Evolutionary conservation across 2,888 invertebrate species (phyloP).

Genomic region (Stenolophus ochropezus): DNA sequence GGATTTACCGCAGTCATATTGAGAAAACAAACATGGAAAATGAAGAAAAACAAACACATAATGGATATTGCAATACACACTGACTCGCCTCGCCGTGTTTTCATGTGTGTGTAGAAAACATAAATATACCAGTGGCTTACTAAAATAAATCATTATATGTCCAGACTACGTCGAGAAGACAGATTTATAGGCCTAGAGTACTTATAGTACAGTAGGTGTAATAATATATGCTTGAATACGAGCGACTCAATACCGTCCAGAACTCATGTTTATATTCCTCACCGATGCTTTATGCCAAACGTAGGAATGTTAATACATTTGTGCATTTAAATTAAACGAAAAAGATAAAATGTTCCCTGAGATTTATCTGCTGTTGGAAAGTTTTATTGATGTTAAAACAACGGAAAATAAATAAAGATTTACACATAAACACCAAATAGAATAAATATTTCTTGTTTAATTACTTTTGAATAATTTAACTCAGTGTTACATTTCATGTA

Average conservation of each 20-base stretch:
- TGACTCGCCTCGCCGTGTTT: slow-evolving; percentile 8
- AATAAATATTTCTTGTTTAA: not conserved
- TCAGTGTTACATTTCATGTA: too few species aligned
- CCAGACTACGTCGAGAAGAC: slow-evolving; percentile 37
- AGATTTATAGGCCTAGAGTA: slow-evolving; percentile 52
- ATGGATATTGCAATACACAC: slow-evolving; percentile 54
- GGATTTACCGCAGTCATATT: slow-evolving; percentile 51
- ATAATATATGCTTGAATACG: slow-evolving; percentile 23
- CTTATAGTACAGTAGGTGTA: slow-evolving; percentile 46
- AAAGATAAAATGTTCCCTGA: not conserved
- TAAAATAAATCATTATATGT: slow-evolving; percentile 61
- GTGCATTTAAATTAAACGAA: not conserved
- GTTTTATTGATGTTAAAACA: slow-evolving; percentile 6
- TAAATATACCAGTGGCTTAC: slow-evolving; percentile 57
- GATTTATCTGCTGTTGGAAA: slow-evolving; percentile 8
- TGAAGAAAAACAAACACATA: slow-evolving; percentile 54
- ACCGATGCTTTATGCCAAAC: slow-evolving; percentile 16
- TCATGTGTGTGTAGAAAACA: slow-evolving; percentile 49
- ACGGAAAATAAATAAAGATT: slow-evolving; percentile 7
- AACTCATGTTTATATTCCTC: slow-evolving; percentile 14
- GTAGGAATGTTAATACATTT: slow-evolving; percentile 7
- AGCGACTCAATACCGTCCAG: slow-evolving; percentile 24
- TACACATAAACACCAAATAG: not conserved
- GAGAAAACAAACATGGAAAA: slow-evolving; percentile 50
- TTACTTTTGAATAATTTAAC: not conserved